Percentiles rank a stretch among this genome's conserved stretches.
phyloP scores from a whole-genome alignment of 2,888 invertebrate species.

The Phorcus lineatus region DNA sequence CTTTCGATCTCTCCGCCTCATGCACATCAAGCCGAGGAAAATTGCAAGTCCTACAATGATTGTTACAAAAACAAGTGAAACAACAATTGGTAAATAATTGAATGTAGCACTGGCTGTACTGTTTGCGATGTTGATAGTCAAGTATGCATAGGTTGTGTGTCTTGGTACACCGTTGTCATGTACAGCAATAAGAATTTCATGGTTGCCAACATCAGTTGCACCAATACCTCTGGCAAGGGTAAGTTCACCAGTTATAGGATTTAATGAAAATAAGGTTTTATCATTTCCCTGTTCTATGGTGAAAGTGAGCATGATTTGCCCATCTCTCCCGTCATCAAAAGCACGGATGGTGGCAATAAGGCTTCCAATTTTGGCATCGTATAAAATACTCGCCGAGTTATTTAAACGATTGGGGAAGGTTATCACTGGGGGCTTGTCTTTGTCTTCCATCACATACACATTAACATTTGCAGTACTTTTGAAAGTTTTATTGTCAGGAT shows the following conservation, averaged over 20 bases:
- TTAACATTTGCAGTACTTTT: constrained; percentile 93
- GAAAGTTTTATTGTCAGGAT: constrained; percentile 80
- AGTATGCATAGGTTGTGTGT: constrained; percentile 24
- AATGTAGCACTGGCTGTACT: neutral
- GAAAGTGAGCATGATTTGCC: constrained; percentile 59
- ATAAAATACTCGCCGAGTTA: constrained; percentile 58
- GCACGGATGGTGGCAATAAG: constrained; percentile 83
- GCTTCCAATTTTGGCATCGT: constrained; percentile 57
- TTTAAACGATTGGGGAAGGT: constrained; percentile 61
- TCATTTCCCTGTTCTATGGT: constrained; percentile 72
- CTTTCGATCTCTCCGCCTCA: neutral
- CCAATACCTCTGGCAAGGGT: constrained; percentile 55
- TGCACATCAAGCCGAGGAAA: neutral
- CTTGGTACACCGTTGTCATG: constrained; percentile 52
- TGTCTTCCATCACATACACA: constrained; percentile 95
- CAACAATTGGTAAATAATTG: constrained; percentile 6
- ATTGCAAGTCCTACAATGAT: constrained; percentile 6
- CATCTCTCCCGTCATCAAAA: constrained; percentile 83
- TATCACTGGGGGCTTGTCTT: constrained; percentile 89
- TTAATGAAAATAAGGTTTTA: constrained; percentile 75
- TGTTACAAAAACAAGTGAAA: constrained; percentile 10
- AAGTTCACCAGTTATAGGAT: constrained; percentile 75
- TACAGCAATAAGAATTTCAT: constrained; percentile 58
- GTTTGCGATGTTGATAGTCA: neutral
- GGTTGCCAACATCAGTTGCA: constrained; percentile 49